Conservation (phyloP, 2,113 vertebrate genomes). For the Fregata magnificens region DNA sequence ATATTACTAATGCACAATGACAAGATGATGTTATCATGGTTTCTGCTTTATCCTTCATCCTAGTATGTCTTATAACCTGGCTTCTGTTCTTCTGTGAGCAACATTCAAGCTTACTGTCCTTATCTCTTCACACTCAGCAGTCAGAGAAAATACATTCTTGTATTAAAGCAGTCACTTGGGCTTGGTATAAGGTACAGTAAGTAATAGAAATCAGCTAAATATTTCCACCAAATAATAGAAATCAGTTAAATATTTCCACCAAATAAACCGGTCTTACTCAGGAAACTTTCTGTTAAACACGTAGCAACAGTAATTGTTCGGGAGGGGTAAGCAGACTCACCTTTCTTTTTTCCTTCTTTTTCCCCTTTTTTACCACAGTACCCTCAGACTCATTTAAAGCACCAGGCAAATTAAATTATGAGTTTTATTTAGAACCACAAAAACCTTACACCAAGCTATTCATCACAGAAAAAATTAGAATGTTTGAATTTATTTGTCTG, state of each 20-base stretch:
- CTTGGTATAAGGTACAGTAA: background rate
- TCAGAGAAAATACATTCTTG: background rate
- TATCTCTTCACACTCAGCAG: background rate
- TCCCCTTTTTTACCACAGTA: background rate
- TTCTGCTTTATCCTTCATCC: background rate
- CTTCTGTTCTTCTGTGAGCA: background rate
- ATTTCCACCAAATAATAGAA: background rate
- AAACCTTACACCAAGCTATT: background rate
- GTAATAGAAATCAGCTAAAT: background rate
- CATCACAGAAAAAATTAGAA: conserved; percentile 5
- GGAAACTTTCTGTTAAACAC: background rate
- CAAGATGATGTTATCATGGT: background rate
- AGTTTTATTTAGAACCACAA: conserved; percentile 39
- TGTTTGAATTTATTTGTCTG: conserved; percentile 29
- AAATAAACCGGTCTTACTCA: background rate
- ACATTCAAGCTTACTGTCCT: background rate
- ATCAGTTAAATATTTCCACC: background rate
- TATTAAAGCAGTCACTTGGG: background rate
- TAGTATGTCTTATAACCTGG: background rate
- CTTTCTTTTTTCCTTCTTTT: background rate
- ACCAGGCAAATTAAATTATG: conserved; percentile 5
- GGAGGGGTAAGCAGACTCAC: background rate
- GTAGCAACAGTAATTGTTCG: background rate
- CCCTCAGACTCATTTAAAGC: conserved; percentile 20
- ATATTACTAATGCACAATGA: background rate